These are phyloP conservation scores for Tetramorium alpestre DNA, from an alignment of 1,140 invertebrate species.

Conservation along the genomic window DNA sequence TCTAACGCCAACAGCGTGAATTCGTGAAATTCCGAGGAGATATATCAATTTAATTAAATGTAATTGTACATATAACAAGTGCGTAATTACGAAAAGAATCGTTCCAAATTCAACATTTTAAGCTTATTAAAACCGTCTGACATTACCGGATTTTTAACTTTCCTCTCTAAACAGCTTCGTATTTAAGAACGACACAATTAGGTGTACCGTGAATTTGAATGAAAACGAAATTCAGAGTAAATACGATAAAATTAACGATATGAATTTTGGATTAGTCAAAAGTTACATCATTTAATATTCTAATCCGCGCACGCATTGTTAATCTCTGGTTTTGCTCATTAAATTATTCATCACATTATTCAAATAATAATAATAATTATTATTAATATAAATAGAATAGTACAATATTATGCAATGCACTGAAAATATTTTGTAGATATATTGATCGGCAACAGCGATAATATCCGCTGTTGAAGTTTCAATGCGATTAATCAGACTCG, in stretches of 20 bases:
- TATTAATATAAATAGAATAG: slow-evolving; percentile 29
- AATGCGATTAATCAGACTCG: slow-evolving; percentile 27
- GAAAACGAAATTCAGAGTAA: neutral
- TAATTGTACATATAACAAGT: neutral
- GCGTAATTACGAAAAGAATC: neutral
- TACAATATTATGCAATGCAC: neutral
- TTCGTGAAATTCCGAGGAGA: neutral
- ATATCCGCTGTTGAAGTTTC: slow-evolving; percentile 34
- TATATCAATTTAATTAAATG: neutral
- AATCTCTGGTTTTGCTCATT: slow-evolving; percentile 17
- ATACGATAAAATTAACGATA: slow-evolving; percentile 2
- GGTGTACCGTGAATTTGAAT: neutral
- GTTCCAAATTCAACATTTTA: neutral
- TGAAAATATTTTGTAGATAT: slow-evolving; percentile 30
- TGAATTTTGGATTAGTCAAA: neutral
- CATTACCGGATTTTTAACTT: neutral
- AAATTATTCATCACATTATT: slow-evolving; percentile 30
- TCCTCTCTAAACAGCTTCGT: neutral
- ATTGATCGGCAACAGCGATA: neutral
- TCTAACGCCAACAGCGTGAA: neutral
- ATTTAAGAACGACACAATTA: neutral
- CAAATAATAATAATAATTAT: slow-evolving; percentile 46
- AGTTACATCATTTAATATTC: slow-evolving; percentile 1
- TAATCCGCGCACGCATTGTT: slow-evolving; percentile 15
- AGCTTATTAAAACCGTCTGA: neutral